Base-by-base conservation (phyloP, 2,888 invertebrate genomes). In the Theretra japonica region DNA sequence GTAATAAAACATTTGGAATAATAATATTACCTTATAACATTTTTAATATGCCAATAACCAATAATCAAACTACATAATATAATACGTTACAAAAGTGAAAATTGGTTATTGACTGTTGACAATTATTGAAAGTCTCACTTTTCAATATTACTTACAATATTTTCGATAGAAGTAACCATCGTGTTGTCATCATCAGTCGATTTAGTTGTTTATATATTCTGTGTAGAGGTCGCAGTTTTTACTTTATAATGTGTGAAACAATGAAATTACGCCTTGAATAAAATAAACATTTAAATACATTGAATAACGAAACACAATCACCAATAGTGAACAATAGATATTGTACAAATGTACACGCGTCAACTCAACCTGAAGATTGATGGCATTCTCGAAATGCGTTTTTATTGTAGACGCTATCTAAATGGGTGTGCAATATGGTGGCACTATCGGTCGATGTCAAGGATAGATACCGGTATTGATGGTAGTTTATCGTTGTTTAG, bases 361-460 rank as follows among this genome's bases (percentile, higher is more conserved):
- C 48, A 48, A 70, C 30, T 23, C 53, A 50, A 68, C 41, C 30
- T 23, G 59, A 83, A 88, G 88, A 89, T 88, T 86, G 83, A 89
- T 90, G 88, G 75, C 86, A 85, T 87, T 87, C 87, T 89, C 86
- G 82, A 88, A 92, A 91, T 91, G 91, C 91, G 88, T 86, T 92
- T 89, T 89, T 90, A 91, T 87, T 90, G 89, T 93, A 86, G 86
- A 82, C 78, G 82, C 85, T 90, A 92, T 93, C 93, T 93, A 90
- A 93, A 93, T 89, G 89, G 86, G 83, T 86, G 87, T 90, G 90
- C 92, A 90, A 90, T 92, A 90, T 86, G 85, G 88, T 82, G 80
- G 83, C 81, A 80, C 80, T 93, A 92, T 93, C 91, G 81, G 85
- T 75, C 82, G 87, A 85, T 90, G 89, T 89, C 89, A 90, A 91